Percentiles rank a stretch among this genome's conserved stretches.
Conservation (phyloP, 1,140 invertebrate genomes). For the Bombus impatiens region DNA sequence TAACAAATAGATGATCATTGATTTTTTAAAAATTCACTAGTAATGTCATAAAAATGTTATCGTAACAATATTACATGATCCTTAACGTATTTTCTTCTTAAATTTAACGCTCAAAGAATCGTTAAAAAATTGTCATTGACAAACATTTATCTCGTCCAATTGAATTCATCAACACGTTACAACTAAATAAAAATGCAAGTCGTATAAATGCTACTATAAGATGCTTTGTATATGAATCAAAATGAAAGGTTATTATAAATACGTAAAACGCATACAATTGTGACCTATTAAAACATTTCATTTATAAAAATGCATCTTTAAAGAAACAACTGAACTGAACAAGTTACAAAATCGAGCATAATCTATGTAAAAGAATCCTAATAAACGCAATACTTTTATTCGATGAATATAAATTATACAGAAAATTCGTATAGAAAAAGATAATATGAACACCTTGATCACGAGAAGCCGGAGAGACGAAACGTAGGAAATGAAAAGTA, state of each 20-base stretch:
- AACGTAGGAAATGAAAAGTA: not conserved
- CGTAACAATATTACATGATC: not conserved
- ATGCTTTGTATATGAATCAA: not conserved
- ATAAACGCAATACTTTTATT: not conserved
- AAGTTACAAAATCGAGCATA: not conserved
- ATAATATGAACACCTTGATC: not conserved
- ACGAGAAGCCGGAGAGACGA: no score
- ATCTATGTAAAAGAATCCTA: not conserved
- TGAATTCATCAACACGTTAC: not conserved
- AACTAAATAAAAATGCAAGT: not conserved
- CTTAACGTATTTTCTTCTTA: not conserved
- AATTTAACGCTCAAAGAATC: not conserved
- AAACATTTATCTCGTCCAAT: not conserved
- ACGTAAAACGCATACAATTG: no score
- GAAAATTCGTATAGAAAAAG: not conserved
- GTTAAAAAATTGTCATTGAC: not conserved
- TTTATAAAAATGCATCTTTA: not conserved
- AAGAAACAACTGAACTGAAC: not conserved
- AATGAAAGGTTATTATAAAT: not conserved
- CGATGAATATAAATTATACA: not conserved
- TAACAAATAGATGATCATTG: conserved; percentile 22
- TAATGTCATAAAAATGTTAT: not conserved
- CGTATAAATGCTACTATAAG: not conserved
- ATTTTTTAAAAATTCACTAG: not conserved
- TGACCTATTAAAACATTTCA: not conserved